Conservation (phyloP, 2,888 invertebrate genomes). For the Polydrusus tereticollis region DNA sequence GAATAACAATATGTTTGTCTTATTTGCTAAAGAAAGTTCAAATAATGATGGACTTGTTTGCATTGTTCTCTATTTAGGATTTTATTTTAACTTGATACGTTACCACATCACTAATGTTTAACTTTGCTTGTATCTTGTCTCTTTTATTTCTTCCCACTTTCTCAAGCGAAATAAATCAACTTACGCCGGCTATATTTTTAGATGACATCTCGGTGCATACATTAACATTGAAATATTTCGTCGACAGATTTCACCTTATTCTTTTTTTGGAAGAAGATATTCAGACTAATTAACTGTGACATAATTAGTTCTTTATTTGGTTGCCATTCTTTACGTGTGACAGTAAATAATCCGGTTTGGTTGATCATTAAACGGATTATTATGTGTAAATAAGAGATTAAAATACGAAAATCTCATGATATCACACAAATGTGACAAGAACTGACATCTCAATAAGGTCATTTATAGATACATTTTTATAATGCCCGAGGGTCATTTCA, state of each 20-base stretch:
- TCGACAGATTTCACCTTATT: conserved; percentile 8
- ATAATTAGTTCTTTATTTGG: conserved; percentile 19
- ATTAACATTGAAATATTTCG: conserved; percentile 24
- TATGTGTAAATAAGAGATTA: background rate
- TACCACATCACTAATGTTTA: background rate
- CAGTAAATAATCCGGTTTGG: conserved; percentile 1
- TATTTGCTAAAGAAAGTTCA: background rate
- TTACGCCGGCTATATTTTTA: conserved; percentile 12
- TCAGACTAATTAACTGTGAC: conserved; percentile 24
- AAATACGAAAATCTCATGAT: background rate
- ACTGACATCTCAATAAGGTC: no score
- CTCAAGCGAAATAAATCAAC: conserved; percentile 20
- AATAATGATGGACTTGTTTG: background rate
- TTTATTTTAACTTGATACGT: background rate
- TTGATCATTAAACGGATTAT: background rate
- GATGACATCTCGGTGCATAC: conserved; percentile 22
- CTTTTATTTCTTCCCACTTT: background rate
- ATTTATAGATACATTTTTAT: no score
- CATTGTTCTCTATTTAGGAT: background rate
- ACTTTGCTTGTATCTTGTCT: background rate
- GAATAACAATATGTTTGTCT: background rate
- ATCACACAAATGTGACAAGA: no score
- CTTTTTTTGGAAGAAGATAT: background rate
- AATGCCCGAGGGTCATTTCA: no score
- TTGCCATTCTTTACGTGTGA: background rate